phyloP scores from a whole-genome alignment of 53 echinoderm and acorn worm species.

The Astropecten irregularis region DNA sequence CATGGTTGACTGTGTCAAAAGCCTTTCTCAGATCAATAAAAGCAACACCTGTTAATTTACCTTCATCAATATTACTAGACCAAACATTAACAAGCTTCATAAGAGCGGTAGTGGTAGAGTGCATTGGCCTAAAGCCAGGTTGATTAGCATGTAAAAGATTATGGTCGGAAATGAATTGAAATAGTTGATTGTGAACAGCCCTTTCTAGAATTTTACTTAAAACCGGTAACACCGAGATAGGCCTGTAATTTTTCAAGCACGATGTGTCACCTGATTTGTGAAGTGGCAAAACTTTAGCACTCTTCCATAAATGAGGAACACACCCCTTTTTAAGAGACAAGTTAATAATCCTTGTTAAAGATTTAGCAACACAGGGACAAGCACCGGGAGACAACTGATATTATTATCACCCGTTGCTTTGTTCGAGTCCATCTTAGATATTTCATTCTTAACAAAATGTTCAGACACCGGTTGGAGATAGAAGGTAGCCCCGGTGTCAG shows the following conservation, averaged over 20 bases:
- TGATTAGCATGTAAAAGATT: not conserved
- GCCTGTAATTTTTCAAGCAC: no score
- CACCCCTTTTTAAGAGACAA: not conserved
- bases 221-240: not conserved
- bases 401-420: not conserved
- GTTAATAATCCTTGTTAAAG: no score
- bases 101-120: not conserved
- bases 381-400: not conserved
- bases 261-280: conserved; percentile 3
- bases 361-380: not conserved
- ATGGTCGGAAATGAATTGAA: not conserved
- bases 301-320: conserved; percentile 23
- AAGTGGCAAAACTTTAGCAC: not conserved
- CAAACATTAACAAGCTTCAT: not conserved
- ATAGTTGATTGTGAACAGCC: no score
- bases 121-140: not conserved
- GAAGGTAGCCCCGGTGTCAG: not conserved
- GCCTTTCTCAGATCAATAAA: conserved; percentile 30
- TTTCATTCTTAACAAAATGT: not conserved
- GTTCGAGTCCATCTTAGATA: not conserved
- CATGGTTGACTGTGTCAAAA: conserved; percentile 21
- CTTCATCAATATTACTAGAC: not conserved
- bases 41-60: not conserved
- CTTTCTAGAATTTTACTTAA: conserved; percentile 21
- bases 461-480: not conserved